Percentiles rank a stretch among this genome's conserved stretches.
phyloP scores from a whole-genome alignment of 2,797 vertebrate species.

The Pelodytes ibericus region DNA sequence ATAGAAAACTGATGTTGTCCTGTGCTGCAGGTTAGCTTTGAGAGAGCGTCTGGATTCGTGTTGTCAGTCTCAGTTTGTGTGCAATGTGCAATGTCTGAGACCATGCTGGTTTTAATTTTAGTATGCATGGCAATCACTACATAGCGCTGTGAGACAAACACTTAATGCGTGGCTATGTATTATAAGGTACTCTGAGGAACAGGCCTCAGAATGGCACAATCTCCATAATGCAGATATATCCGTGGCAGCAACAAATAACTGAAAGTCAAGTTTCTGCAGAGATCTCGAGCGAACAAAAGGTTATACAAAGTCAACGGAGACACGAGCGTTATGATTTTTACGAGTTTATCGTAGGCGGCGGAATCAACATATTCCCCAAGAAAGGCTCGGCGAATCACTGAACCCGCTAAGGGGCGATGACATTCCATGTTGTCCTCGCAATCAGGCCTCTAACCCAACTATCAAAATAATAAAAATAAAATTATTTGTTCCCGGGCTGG shows the following conservation, averaged over 20 bases:
- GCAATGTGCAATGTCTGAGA: conserved; percentile 14
- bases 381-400: too few species aligned
- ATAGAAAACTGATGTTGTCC: neutral
- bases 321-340: too few species aligned
- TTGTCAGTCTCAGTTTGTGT: conserved; percentile 31
- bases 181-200: conserved; percentile 10
- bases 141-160: conserved; percentile 15
- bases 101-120: conserved; percentile 27
- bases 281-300: too few species aligned
- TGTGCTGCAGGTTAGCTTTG: neutral
- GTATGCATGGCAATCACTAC: conserved; percentile 21
- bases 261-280: neutral
- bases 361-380: too few species aligned
- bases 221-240: neutral
- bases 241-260: neutral
- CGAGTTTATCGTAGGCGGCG: too few species aligned
- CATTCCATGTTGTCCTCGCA: too few species aligned
- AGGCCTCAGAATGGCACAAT: neutral
- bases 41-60: conserved; percentile 15
- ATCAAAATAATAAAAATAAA: too few species aligned
- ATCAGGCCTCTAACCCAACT: too few species aligned
- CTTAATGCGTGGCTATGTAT: conserved; percentile 17
- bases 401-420: too few species aligned
- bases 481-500: too few species aligned
- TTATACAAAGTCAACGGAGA: too few species aligned